Evolutionary conservation across 2,888 invertebrate genomes (phyloP).

Genomic region (Heteromurus nitidus): DNA sequence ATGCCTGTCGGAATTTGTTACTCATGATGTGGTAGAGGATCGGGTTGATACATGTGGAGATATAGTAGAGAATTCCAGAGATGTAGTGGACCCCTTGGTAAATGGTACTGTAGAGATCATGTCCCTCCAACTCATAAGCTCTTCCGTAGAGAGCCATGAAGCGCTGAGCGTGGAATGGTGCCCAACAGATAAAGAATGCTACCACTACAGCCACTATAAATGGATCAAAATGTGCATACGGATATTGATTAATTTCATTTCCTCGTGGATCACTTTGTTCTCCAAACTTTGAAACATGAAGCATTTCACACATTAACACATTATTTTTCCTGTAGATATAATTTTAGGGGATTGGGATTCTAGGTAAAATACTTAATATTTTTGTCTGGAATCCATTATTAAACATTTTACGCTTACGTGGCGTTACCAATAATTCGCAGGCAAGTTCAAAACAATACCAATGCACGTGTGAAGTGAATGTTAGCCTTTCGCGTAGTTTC

Average conservation of each 20-base stretch:
- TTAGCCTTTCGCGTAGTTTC: no score
- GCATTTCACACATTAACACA: no score
- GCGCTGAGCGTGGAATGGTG: slow-evolving; percentile 78
- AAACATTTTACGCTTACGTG: no score
- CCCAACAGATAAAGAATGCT: slow-evolving; percentile 77
- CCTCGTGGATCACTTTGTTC: not conserved
- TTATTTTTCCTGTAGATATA: no score
- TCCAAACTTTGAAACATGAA: no score
- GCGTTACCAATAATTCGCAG: no score
- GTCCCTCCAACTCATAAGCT: slow-evolving; percentile 73
- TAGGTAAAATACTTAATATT: no score
- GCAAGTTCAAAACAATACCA: no score
- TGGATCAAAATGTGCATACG: no score
- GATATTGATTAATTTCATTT: not conserved
- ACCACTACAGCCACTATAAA: slow-evolving; percentile 73
- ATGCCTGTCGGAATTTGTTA: slow-evolving; percentile 77
- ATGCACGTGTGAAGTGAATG: no score
- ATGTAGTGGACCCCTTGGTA: slow-evolving; percentile 76
- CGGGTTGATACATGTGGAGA: slow-evolving; percentile 78
- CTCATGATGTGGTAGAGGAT: slow-evolving; percentile 78
- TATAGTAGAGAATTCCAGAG: slow-evolving; percentile 78
- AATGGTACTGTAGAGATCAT: slow-evolving; percentile 64
- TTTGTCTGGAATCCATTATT: no score
- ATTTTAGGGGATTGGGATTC: no score
- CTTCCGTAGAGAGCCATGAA: slow-evolving; percentile 71